A percentile compares a stretch with the other conserved stretches of the same genome.
Conservation (phyloP, 2,888 invertebrate species). For the Julus scanicus region DNA sequence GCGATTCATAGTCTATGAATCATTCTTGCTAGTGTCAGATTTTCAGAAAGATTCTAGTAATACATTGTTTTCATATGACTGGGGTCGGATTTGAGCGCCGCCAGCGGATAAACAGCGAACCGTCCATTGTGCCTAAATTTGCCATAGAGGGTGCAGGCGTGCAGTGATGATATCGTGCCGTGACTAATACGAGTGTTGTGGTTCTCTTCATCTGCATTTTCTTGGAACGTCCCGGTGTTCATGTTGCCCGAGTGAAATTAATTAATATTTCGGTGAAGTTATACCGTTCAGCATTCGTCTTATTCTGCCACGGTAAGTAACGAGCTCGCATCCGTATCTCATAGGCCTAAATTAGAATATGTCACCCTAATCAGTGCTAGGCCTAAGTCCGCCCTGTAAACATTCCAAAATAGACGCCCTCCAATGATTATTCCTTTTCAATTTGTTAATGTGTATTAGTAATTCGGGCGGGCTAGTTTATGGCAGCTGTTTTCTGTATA, state of each 20-base stretch:
- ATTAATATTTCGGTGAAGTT: background rate
- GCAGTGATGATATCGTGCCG: background rate
- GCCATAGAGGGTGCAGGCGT: background rate
- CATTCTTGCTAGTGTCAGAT: too few species aligned
- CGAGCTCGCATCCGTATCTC: background rate
- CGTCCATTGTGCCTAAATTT: background rate
- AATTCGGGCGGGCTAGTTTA: too few species aligned
- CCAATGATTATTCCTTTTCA: background rate
- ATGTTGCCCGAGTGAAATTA: background rate
- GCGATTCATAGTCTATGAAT: too few species aligned
- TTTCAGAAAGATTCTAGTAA: too few species aligned
- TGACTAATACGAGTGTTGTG: background rate
- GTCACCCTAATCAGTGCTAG: background rate
- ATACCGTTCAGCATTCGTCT: background rate
- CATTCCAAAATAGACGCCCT: constrained; percentile 11
- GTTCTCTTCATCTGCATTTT: background rate
- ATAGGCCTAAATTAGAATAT: background rate
- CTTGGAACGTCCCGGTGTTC: background rate
- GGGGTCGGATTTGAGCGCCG: too few species aligned
- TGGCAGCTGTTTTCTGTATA: background rate
- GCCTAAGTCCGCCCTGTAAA: constrained; percentile 11
- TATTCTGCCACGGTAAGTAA: background rate
- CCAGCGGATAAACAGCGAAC: background rate
- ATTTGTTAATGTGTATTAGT: too few species aligned
- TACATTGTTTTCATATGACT: too few species aligned